Base-by-base conservation (phyloP, 2,113 vertebrate species). In the Oryzias woworae region DNA sequence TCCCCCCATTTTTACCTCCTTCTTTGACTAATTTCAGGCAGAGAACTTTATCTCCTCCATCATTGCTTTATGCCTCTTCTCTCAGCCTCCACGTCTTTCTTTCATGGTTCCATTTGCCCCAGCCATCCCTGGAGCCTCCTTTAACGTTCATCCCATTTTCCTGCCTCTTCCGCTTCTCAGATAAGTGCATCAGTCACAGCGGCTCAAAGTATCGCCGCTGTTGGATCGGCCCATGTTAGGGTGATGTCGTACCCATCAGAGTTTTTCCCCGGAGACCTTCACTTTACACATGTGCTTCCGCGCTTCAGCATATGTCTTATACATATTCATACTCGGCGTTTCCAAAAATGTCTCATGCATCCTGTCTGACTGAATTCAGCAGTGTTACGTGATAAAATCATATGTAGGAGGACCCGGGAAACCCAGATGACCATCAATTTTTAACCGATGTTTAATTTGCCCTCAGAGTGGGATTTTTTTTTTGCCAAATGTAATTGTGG, bases 311-410 rank as follows among this genome's bases (percentile, higher is more conserved):
- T 15, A 4, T 56, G 61, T 26, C 53, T 78, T 24, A 62, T 81
- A 65, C 80, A 85, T 85, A 78, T 87, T 78, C 80, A 83, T 64
- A 69, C 58, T 68, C 44, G 2, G 41, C 51, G 17, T 66, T 78
- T 69, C 60, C 54, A 53, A 54, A 83, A 71, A 68, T 26, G 60
- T 47, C 64, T 55, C 26, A 67, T 51, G 56, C 61, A 53, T 62
- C 26, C 59, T 62, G 58, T 65, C 18, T 43, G 43, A 20, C 47
- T 8, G 3, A 8, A 18, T 18, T 18, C 12, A 48, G 16, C n/a
- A 20, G 46, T 18, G 7, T 8, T 18, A 18, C 6, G 16, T 48
- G 46, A 18, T 48, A 18, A 48, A 18, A 48, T 18, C 7, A 17
- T 48, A 26, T 52, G 50, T 22, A 24, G 50, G 7, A 26, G 1